phyloP scores from a whole-genome alignment of 2,888 invertebrate genomes.

The Therioaphis trifolii region DNA sequence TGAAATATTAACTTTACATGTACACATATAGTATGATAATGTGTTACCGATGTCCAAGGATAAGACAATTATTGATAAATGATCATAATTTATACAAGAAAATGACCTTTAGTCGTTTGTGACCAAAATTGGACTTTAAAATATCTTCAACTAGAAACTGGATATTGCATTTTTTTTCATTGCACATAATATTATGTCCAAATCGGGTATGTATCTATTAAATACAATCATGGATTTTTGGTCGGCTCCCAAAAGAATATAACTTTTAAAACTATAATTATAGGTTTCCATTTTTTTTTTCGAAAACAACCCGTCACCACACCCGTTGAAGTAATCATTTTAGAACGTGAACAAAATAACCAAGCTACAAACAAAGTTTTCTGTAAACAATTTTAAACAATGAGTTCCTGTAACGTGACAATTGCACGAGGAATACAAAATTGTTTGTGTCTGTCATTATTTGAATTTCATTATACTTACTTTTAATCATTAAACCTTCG shows the following conservation, averaged over 20 bases:
- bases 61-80: conserved; percentile 40
- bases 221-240: neutral
- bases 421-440: too few relatives aligned
- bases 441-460: too few relatives aligned
- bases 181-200: neutral
- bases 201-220: conserved; percentile 22
- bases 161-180: conserved; percentile 39
- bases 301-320: neutral
- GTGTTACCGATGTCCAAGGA: conserved; percentile 24
- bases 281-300: neutral
- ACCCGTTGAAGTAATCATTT: neutral
- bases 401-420: too few relatives aligned
- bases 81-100: neutral
- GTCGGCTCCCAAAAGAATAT: neutral
- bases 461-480: too few relatives aligned
- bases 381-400: too few relatives aligned
- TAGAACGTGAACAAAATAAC: too few relatives aligned
- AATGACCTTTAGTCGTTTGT: conserved; percentile 38
- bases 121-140: conserved; percentile 50
- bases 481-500: too few relatives aligned
- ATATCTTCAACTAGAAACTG: conserved; percentile 29
- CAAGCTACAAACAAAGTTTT: too few relatives aligned
- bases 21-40: neutral
- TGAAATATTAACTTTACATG: too few relatives aligned
- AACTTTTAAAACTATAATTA: neutral